Percentiles rank a stretch among this genome's conserved stretches.
Conservation (phyloP, 2,888 invertebrate species). For the Muscina levida region DNA sequence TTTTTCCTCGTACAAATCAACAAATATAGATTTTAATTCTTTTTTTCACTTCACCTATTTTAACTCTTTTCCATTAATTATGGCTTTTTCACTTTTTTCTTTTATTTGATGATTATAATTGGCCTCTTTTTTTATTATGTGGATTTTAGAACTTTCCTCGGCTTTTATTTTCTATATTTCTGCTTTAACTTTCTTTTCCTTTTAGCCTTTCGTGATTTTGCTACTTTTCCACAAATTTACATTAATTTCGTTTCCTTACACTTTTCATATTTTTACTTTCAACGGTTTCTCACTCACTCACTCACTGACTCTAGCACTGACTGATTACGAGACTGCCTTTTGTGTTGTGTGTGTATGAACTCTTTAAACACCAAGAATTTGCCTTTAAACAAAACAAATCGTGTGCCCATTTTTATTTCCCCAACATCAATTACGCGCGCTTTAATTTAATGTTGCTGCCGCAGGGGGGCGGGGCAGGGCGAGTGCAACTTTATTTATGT, state of each 20-base stretch:
- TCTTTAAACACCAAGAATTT: slow-evolving; percentile 10
- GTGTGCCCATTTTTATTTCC: slow-evolving; percentile 21
- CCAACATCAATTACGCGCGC: slow-evolving; percentile 50
- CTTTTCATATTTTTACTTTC: slow-evolving; percentile 61
- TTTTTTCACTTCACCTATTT: slow-evolving; percentile 25
- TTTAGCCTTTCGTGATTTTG: slow-evolving; percentile 17
- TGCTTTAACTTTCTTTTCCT: slow-evolving; percentile 1
- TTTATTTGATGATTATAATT: slow-evolving; percentile 7
- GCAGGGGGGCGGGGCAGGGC: slow-evolving; percentile 2
- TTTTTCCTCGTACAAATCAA: neutral
- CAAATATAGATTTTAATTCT: slow-evolving; percentile 45
- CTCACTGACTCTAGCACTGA: too few relatives aligned
- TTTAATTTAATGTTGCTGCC: slow-evolving; percentile 41
- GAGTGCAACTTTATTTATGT: slow-evolving; percentile 34
- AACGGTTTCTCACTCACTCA: neutral
- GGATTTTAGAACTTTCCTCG: slow-evolving; percentile 7
- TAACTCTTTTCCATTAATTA: slow-evolving; percentile 3
- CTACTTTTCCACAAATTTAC: slow-evolving; percentile 37
- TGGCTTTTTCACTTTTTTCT: slow-evolving; percentile 7
- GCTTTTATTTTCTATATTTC: slow-evolving; percentile 8
- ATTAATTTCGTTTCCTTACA: slow-evolving; percentile 36
- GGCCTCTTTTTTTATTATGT: neutral
- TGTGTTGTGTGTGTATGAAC: slow-evolving; percentile 7
- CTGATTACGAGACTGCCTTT: neutral
- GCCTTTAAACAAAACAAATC: slow-evolving; percentile 21